Evolutionary conservation across 2,797 vertebrate genomes (phyloP).

Genomic region (Anolis apletophallus): DNA sequence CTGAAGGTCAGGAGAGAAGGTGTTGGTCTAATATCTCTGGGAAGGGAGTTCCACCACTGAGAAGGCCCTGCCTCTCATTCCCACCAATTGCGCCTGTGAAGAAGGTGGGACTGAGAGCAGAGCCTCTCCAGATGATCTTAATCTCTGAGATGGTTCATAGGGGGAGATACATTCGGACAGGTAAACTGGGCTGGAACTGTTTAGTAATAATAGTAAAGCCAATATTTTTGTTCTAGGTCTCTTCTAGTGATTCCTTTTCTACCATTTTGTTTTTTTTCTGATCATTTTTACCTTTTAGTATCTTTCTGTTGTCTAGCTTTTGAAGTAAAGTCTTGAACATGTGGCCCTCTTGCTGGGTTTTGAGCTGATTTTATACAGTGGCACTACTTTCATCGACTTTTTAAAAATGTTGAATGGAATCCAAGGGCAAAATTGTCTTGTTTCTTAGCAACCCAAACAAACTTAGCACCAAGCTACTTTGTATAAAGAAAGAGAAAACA

Average conservation of each 20-base stretch:
- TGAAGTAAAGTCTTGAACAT: slow-evolving; percentile 51
- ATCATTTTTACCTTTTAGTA: slow-evolving; percentile 40
- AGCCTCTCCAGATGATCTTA: too few species aligned
- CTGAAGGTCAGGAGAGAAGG: too few species aligned
- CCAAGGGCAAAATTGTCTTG: slow-evolving; percentile 61
- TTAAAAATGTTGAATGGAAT: slow-evolving; percentile 55
- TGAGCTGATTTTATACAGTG: slow-evolving; percentile 64
- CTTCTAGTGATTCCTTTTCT: slow-evolving; percentile 28
- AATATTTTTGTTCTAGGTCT: slow-evolving; percentile 8
- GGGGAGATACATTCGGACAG: too few species aligned
- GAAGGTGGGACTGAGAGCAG: too few species aligned
- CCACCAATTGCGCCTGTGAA: too few species aligned
- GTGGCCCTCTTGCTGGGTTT: slow-evolving; percentile 72
- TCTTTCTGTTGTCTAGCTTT: slow-evolving; percentile 53
- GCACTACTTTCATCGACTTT: slow-evolving; percentile 45
- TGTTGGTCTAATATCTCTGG: too few species aligned
- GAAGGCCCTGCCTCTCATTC: too few species aligned
- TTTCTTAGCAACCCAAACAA: slow-evolving; percentile 76
- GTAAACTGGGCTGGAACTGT: too few species aligned
- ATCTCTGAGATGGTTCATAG: too few species aligned
- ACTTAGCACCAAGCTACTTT: slow-evolving; percentile 50
- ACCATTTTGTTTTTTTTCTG: slow-evolving; percentile 39
- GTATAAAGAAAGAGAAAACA: slow-evolving; percentile 54
- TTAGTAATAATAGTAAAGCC: background rate
- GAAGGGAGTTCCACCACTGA: too few species aligned